Conservation (phyloP, 2,113 vertebrate species). For the Protobothrops mucrosquamatus region DNA sequence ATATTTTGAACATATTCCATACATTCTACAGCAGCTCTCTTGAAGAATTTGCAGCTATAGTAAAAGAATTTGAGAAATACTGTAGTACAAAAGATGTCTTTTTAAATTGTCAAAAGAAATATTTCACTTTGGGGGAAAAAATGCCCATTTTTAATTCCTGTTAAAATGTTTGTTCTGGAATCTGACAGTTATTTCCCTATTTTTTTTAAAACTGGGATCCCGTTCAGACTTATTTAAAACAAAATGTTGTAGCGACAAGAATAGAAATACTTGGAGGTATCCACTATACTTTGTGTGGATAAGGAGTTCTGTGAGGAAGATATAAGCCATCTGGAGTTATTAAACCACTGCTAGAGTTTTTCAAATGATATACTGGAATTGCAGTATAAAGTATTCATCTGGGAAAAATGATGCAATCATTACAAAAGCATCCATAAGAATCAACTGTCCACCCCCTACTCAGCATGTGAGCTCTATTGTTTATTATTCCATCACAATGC, state of each 20-base stretch:
- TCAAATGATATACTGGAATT: slow-evolving; percentile 5
- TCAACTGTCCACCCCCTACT: neutral
- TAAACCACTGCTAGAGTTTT: neutral
- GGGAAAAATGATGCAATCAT: neutral
- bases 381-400: neutral
- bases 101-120: neutral
- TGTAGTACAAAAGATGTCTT: neutral
- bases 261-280: neutral
- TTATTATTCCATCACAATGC: neutral
- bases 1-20: neutral
- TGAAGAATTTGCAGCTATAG: neutral
- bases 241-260: neutral
- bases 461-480: neutral
- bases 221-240: neutral
- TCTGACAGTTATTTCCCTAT: neutral
- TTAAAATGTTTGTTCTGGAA: neutral
- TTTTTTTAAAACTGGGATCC: neutral
- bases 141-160: neutral
- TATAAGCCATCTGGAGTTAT: slow-evolving; percentile 19
- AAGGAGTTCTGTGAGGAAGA: neutral
- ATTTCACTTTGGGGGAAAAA: neutral
- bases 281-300: neutral
- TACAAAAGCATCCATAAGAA: accelerated
- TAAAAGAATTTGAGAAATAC: neutral
- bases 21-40: neutral